A percentile compares a stretch with the other conserved stretches of the same genome.
Evolutionary conservation across 2,113 vertebrate genomes (phyloP).

Genomic region (Todiramphus saurophagus): DNA sequence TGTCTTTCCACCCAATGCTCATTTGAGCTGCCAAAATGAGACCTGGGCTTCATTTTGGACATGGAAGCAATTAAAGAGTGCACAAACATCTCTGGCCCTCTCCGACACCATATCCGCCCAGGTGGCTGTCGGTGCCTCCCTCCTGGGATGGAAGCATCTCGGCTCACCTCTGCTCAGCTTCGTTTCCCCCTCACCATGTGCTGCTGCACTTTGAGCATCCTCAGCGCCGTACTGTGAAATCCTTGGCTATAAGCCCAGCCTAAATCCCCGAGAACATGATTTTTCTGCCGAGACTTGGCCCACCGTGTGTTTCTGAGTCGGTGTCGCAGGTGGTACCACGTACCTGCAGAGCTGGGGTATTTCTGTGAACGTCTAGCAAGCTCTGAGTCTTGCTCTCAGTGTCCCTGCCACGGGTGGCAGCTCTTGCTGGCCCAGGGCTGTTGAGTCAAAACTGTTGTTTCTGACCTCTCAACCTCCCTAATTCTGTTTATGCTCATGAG

Average conservation of each 20-base stretch:
- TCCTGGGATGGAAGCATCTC: background rate
- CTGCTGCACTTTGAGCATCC: background rate
- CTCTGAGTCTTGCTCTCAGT: background rate
- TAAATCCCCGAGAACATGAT: background rate
- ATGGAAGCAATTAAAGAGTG: background rate
- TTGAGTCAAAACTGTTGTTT: background rate
- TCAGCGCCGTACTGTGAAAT: background rate
- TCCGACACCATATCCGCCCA: accelerated
- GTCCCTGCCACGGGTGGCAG: background rate
- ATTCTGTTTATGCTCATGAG: background rate
- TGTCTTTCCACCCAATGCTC: background rate
- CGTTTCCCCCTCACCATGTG: accelerated
- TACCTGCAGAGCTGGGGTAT: background rate
- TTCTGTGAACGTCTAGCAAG: background rate
- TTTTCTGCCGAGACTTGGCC: background rate
- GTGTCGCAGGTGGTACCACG: accelerated
- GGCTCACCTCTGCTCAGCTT: background rate
- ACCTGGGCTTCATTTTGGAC: background rate
- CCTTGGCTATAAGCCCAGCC: background rate
- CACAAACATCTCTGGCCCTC: background rate
- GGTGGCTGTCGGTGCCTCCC: background rate
- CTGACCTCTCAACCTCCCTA: background rate
- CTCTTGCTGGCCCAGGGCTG: background rate
- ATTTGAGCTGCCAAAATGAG: background rate
- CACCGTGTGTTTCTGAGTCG: background rate